Conservation (phyloP, 2,113 vertebrate genomes). For the Pituophis catenifer region DNA sequence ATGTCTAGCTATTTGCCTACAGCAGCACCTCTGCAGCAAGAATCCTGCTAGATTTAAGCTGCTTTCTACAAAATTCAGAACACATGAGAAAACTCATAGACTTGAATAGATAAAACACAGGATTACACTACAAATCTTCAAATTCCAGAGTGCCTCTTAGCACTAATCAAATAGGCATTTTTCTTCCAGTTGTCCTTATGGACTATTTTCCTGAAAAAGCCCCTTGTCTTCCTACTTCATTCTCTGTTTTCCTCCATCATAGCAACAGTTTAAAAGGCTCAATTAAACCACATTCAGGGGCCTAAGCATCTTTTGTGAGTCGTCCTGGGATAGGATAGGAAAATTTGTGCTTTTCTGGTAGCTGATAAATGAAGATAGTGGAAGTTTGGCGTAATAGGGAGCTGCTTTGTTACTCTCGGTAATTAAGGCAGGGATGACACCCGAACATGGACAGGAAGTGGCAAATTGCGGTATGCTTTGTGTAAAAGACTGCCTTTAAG, state of each 20-base stretch:
- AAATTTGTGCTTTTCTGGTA: slow-evolving; percentile 30
- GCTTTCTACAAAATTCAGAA: background rate
- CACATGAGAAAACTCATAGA: background rate
- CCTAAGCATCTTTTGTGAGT: background rate
- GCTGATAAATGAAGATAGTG: slow-evolving; percentile 39
- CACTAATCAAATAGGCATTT: background rate
- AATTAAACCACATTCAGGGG: slow-evolving; percentile 37
- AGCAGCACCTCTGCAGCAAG: background rate
- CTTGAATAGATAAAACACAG: background rate
- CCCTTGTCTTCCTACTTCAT: slow-evolving; percentile 53
- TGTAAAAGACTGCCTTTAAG: slow-evolving; percentile 81
- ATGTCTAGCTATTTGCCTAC: background rate
- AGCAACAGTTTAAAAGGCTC: slow-evolving; percentile 49
- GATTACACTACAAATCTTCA: background rate
- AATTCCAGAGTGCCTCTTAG: background rate
- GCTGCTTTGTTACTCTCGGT: slow-evolving; percentile 81
- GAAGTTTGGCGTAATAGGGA: slow-evolving; percentile 62
- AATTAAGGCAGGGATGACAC: slow-evolving; percentile 88
- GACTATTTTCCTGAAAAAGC: slow-evolving; percentile 48
- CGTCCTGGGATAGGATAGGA: background rate
- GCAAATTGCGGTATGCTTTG: slow-evolving; percentile 86
- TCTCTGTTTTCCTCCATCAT: slow-evolving; percentile 56
- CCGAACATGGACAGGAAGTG: slow-evolving; percentile 79
- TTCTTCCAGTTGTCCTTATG: background rate
- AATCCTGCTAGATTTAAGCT: background rate